phyloP scores from a whole-genome alignment of 92 coral and sea anemone species.

The Scolanthus callimorphus region DNA sequence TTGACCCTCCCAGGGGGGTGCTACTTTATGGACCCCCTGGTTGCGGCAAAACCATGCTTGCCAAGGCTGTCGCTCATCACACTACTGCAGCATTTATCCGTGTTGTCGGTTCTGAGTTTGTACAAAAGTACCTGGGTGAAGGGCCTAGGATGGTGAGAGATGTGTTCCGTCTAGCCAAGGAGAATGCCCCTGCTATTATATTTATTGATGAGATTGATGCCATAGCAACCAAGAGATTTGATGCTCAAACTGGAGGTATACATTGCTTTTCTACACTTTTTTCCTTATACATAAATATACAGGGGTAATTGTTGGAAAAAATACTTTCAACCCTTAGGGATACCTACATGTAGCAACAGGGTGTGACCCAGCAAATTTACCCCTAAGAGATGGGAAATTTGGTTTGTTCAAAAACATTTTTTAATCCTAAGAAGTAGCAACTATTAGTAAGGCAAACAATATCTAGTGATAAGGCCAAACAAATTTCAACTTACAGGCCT shows the following conservation, averaged over 20 bases:
- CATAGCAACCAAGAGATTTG: slow-evolving; percentile 98
- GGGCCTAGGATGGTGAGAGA: slow-evolving; percentile 99
- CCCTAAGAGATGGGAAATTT: no score
- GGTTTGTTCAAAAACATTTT: no score
- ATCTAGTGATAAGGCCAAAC: no score
- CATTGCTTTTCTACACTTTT: no score
- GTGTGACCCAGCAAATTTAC: no score
- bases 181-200: slow-evolving; percentile 98
- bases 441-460: no score
- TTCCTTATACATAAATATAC: no score
- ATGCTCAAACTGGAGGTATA: slow-evolving; percentile 99
- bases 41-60: slow-evolving; percentile 99
- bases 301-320: no score
- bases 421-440: no score
- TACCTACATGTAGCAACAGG: no score
- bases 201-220: slow-evolving; percentile 99
- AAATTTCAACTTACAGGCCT: no score
- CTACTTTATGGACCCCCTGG: slow-evolving; percentile 98
- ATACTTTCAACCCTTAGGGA: no score
- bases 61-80: slow-evolving; percentile 98
- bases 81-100: slow-evolving; percentile 98
- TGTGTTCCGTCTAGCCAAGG: slow-evolving; percentile 96
- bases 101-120: slow-evolving; percentile 99
- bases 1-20: slow-evolving; percentile 98
- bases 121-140: slow-evolving; percentile 97